Evolutionary conservation across 2,113 vertebrate species (phyloP).

Genomic region (Echinops telfairi): DNA sequence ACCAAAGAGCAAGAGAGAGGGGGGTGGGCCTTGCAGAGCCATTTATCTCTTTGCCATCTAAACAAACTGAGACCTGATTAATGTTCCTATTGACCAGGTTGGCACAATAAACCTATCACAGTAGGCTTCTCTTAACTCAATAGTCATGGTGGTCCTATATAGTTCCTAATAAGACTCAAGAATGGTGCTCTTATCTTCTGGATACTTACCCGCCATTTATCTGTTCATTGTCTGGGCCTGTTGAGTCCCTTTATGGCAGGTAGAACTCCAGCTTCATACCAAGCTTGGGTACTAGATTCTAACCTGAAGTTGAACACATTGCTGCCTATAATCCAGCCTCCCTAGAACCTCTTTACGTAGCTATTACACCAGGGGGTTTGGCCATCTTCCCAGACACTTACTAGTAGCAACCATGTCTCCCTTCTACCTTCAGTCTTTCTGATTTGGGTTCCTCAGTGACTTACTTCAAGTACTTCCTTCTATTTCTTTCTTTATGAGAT

Average conservation of each 20-base stretch:
- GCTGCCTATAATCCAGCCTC: background rate
- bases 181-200: background rate
- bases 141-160: background rate
- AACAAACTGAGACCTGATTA: too few species aligned
- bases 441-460: background rate
- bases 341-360: background rate
- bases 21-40: too few species aligned
- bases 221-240: background rate
- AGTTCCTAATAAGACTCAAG: background rate
- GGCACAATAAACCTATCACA: too few species aligned
- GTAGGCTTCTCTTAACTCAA: background rate
- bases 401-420: background rate
- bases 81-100: too few species aligned
- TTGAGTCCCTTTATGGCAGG: background rate
- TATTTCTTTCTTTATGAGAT: background rate
- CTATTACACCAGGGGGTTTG: background rate
- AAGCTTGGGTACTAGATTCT: background rate
- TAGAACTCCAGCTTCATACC: background rate
- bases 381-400: background rate
- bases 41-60: too few species aligned
- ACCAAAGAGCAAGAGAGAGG: too few species aligned
- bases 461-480: background rate
- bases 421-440: background rate
- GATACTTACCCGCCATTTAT: too few species aligned
- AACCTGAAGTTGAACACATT: background rate